Percentiles rank a stretch among this genome's conserved stretches.
Conservation (phyloP, 2,888 invertebrate species). For the Drosophila tanythrix region DNA sequence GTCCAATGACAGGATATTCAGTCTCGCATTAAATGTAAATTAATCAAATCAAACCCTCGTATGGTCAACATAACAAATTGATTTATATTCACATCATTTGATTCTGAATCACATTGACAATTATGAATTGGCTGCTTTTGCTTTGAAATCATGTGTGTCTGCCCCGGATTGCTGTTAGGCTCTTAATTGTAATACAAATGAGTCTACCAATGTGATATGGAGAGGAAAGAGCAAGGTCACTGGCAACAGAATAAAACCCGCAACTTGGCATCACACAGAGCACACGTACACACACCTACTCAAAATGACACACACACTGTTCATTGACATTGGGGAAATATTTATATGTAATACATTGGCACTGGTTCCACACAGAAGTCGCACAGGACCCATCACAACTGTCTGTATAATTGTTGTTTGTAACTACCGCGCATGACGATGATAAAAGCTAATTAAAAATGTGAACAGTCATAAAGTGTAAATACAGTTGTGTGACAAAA, state of each 20-base stretch:
- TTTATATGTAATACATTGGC: conserved; percentile 12
- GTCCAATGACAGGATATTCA: conserved; percentile 32
- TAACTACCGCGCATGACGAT: background rate
- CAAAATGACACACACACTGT: background rate
- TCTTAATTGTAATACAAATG: conserved; percentile 30
- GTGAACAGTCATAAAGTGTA: too few relatives aligned
- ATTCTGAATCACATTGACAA: background rate
- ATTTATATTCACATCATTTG: conserved; percentile 34
- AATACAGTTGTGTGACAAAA: conserved; percentile 1
- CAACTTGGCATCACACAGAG: conserved; percentile 15
- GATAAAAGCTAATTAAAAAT: conserved; percentile 27
- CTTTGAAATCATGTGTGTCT: background rate
- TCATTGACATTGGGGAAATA: conserved; percentile 3
- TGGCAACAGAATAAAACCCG: conserved; percentile 23
- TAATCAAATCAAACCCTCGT: background rate
- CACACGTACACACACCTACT: background rate
- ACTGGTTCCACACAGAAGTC: background rate
- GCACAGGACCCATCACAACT: background rate
- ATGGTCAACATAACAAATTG: conserved; percentile 30
- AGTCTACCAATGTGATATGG: background rate
- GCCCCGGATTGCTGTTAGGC: background rate
- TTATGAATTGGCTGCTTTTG: conserved; percentile 15
- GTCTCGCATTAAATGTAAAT: conserved; percentile 20
- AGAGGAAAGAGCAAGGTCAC: conserved; percentile 23
- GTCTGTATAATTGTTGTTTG: background rate